A percentile compares a stretch with the other conserved stretches of the same genome.
Conservation (phyloP, 2,113 vertebrate genomes). For the Puffinus mauretanicus region DNA sequence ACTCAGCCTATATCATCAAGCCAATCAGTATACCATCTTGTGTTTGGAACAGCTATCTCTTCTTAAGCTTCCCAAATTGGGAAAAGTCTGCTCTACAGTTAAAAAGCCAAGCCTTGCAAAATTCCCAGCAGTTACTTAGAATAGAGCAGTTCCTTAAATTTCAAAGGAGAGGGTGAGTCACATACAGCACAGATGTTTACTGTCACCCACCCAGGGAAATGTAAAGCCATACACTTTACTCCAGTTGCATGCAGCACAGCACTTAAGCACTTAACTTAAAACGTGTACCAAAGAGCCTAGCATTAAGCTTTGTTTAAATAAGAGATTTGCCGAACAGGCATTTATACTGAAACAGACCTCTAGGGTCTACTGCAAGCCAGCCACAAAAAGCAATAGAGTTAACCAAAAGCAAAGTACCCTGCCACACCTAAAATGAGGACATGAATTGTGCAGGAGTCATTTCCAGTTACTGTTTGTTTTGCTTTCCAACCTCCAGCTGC, state of each 20-base stretch:
- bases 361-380: neutral
- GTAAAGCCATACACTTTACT: neutral
- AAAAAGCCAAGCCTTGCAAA: neutral
- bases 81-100: neutral
- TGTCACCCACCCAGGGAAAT: neutral
- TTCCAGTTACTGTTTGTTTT: slow-evolving; percentile 46
- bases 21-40: neutral
- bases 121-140: neutral
- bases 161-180: neutral
- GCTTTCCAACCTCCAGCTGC: slow-evolving; percentile 46
- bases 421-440: neutral
- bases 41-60: neutral
- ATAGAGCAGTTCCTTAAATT: neutral
- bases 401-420: neutral
- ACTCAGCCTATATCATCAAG: neutral
- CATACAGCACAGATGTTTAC: neutral
- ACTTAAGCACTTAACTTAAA: neutral
- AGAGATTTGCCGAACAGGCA: neutral
- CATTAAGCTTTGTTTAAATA: neutral
- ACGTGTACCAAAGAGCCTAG: neutral
- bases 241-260: neutral
- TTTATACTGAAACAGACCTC: neutral
- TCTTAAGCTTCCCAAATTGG: neutral
- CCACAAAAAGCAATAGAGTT: neutral
- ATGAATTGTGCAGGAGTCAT: accelerated